phyloP scores from a whole-genome alignment of 2,888 invertebrate genomes.

The Caenorhabditis virilis region DNA sequence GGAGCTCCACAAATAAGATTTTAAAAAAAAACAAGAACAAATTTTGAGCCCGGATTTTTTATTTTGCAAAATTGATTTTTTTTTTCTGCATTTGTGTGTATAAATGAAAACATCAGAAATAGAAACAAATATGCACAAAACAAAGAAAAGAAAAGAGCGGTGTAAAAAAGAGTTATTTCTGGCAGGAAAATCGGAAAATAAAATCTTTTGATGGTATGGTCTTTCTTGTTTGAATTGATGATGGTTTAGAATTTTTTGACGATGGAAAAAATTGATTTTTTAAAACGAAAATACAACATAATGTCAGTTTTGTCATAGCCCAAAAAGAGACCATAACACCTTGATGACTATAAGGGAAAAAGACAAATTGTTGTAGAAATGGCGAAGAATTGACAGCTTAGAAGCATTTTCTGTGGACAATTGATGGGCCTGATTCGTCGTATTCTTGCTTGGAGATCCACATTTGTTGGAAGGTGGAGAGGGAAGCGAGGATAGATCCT shows the following conservation, averaged over 20 bases:
- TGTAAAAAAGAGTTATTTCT: constrained; percentile 6
- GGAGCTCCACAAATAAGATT: too few relatives aligned
- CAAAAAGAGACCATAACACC: constrained; percentile 24
- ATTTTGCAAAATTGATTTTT: constrained; percentile 32
- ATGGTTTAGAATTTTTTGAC: constrained; percentile 27
- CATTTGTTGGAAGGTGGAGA: constrained; percentile 88
- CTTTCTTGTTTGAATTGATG: constrained; percentile 33
- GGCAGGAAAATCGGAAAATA: constrained; percentile 37
- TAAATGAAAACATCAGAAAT: constrained; percentile 14
- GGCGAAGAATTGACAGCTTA: constrained; percentile 16
- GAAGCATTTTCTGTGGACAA: constrained; percentile 57
- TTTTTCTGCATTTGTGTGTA: neutral
- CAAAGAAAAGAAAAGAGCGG: constrained; percentile 32
- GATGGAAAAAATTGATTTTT: too few relatives aligned
- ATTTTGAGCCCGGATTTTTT: constrained; percentile 31
- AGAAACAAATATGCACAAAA: constrained; percentile 39
- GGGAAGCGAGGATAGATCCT: constrained; percentile 89
- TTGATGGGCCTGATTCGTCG: constrained; percentile 73
- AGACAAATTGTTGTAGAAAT: neutral
- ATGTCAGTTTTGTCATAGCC: neutral
- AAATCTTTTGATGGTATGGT: constrained; percentile 32
- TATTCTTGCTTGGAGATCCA: constrained; percentile 83
- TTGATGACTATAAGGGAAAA: constrained; percentile 12
- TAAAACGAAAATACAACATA: too few relatives aligned
- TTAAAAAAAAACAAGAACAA: too few relatives aligned